These are phyloP conservation scores for Cephus pulcher DNA, from an alignment of 2,888 invertebrate species.

Conservation along the genomic window DNA sequence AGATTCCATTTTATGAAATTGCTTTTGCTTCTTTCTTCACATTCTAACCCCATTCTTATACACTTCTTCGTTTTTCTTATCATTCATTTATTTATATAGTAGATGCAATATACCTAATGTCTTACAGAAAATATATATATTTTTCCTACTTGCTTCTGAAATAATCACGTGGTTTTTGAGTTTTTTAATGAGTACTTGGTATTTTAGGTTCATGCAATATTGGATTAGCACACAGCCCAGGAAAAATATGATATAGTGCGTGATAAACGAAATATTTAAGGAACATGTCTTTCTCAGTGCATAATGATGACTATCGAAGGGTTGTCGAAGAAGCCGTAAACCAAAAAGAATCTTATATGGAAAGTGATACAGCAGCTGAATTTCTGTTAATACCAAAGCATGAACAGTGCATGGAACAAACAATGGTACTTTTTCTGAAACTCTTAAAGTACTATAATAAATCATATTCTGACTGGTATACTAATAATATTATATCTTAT, in stretches of 20 bases:
- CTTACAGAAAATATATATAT: neutral
- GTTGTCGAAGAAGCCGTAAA: constrained; percentile 31
- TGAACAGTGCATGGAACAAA: constrained; percentile 28
- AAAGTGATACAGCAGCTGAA: constrained; percentile 27
- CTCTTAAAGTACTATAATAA: neutral
- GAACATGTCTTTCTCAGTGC: constrained; percentile 40
- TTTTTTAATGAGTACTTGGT: neutral
- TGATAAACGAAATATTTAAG: neutral
- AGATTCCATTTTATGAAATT: constrained; percentile 10
- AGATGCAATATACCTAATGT: neutral
- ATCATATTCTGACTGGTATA: neutral
- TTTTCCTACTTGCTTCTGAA: neutral
- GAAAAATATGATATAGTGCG: neutral
- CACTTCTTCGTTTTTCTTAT: neutral
- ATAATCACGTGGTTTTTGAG: neutral
- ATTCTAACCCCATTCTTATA: constrained; percentile 13
- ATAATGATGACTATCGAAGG: constrained; percentile 31
- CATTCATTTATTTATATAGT: neutral
- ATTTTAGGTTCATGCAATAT: neutral
- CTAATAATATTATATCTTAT: neutral
- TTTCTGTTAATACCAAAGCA: constrained; percentile 33
- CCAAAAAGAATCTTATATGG: constrained; percentile 26
- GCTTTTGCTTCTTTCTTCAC: constrained; percentile 6
- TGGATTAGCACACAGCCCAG: neutral
- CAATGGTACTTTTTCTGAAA: constrained; percentile 30